phyloP scores from a whole-genome alignment of 2,888 invertebrate species.

The Plemyria rubiginata region DNA sequence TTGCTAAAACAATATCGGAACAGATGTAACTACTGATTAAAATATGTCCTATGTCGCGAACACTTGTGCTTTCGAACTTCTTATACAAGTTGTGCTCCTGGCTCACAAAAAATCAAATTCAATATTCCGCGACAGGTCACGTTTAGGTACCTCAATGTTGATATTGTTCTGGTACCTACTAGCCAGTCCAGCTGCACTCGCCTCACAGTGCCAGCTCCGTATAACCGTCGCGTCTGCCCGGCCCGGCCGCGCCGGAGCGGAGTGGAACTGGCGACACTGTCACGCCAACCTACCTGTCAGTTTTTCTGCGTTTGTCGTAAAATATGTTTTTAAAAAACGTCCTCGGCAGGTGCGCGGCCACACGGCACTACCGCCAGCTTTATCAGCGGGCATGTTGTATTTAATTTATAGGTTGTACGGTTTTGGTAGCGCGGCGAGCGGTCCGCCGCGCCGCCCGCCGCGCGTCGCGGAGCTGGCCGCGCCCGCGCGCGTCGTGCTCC shows the following conservation, averaged over 20 bases:
- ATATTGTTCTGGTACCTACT: background rate
- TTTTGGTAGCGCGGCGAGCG: slow-evolving; percentile 72
- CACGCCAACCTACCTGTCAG: slow-evolving; percentile 51
- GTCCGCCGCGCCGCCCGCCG: slow-evolving; percentile 45
- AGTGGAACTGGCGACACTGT: slow-evolving; percentile 25
- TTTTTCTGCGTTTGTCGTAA: slow-evolving; percentile 71
- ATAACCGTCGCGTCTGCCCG: too few relatives aligned
- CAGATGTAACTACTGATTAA: background rate
- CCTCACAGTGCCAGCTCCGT: background rate
- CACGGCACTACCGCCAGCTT: slow-evolving; percentile 45
- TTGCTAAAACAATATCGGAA: background rate
- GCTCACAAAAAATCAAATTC: background rate
- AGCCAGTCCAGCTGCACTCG: too few relatives aligned
- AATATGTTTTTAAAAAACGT: slow-evolving; percentile 68
- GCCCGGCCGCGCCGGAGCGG: too few relatives aligned
- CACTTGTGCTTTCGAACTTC: background rate
- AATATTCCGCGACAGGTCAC: background rate
- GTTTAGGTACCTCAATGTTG: background rate
- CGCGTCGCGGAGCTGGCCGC: background rate
- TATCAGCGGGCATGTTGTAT: slow-evolving; percentile 66
- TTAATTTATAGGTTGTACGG: slow-evolving; percentile 69
- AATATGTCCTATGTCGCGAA: background rate
- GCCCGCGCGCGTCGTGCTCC: slow-evolving; percentile 12
- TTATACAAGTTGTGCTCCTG: background rate
- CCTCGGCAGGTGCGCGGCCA: slow-evolving; percentile 63